Percentiles rank a stretch among this genome's conserved stretches.
Evolutionary conservation across 2,888 invertebrate species (phyloP).

Genomic region (Drosophila formosana): DNA sequence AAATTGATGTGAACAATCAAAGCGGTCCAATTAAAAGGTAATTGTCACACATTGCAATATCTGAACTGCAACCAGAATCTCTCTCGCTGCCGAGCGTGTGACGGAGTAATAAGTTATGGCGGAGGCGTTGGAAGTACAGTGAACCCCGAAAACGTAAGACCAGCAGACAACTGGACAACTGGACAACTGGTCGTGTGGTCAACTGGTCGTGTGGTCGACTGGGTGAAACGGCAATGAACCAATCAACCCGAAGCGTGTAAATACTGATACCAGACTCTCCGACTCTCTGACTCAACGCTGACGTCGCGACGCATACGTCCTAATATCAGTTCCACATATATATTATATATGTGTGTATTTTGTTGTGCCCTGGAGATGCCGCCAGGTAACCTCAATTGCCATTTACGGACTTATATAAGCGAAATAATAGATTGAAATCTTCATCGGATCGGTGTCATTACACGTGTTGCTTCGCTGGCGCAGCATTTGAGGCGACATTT

Average conservation of each 20-base stretch:
- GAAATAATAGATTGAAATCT: constrained; percentile 43
- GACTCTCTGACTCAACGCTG: constrained; percentile 52
- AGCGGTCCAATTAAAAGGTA: constrained; percentile 65
- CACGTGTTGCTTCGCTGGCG: constrained; percentile 48
- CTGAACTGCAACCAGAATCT: constrained; percentile 8
- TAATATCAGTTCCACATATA: constrained; percentile 1
- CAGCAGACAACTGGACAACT: constrained; percentile 35
- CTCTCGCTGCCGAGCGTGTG: constrained; percentile 1
- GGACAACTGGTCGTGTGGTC: constrained; percentile 48
- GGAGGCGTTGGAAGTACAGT: constrained; percentile 48
- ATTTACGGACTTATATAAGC: constrained; percentile 42
- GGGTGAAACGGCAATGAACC: constrained; percentile 76
- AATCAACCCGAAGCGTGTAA: constrained; percentile 27
- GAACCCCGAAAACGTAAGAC: constrained; percentile 60
- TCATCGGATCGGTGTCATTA: constrained; percentile 53
- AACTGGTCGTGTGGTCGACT: constrained; percentile 25
- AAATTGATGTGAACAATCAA: constrained; percentile 39
- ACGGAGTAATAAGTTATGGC: constrained; percentile 1
- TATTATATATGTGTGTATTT: background rate
- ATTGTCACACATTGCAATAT: constrained; percentile 67
- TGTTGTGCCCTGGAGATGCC: background rate
- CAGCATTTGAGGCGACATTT: constrained; percentile 68
- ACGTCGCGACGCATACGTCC: constrained; percentile 21
- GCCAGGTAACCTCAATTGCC: constrained; percentile 41
- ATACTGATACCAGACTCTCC: constrained; percentile 27